These are phyloP conservation scores for Corvus moneduloides DNA, from an alignment of 2,113 vertebrate genomes.

Conservation along the genomic window DNA sequence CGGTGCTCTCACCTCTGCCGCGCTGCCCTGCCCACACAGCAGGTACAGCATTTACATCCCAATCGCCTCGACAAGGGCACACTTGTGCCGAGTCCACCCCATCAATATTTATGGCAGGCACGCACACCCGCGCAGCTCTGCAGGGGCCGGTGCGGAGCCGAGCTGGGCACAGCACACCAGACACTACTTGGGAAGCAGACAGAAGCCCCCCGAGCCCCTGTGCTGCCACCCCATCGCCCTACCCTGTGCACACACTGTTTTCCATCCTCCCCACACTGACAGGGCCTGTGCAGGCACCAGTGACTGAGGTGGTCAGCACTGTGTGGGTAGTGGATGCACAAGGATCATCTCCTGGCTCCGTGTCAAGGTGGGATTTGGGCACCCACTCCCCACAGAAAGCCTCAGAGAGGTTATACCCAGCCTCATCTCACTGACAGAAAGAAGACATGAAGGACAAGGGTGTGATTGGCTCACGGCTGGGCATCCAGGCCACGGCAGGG, in stretches of 20 bases:
- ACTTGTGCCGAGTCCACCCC: neutral
- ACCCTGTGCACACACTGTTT: neutral
- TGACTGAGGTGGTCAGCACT: neutral
- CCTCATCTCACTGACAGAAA: neutral
- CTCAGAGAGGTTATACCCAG: neutral
- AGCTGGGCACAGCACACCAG: neutral
- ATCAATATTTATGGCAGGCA: constrained; percentile 57
- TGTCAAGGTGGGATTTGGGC: neutral
- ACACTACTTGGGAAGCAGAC: neutral
- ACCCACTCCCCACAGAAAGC: neutral
- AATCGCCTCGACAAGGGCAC: neutral
- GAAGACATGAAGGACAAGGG: neutral
- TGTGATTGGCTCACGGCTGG: neutral
- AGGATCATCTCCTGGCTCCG: neutral
- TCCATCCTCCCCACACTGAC: neutral
- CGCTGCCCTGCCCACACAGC: neutral
- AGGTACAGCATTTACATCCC: constrained; percentile 18
- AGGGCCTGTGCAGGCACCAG: neutral
- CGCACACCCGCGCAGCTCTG: constrained; percentile 3
- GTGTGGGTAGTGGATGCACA: rapidly evolving
- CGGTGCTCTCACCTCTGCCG: neutral
- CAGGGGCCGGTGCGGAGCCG: neutral
- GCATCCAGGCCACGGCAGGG: neutral
- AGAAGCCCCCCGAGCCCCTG: neutral
- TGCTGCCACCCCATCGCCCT: rapidly evolving